These are phyloP conservation scores for Dryadula phaetusa DNA, from an alignment of 2,888 invertebrate species.

Conservation along the genomic window DNA sequence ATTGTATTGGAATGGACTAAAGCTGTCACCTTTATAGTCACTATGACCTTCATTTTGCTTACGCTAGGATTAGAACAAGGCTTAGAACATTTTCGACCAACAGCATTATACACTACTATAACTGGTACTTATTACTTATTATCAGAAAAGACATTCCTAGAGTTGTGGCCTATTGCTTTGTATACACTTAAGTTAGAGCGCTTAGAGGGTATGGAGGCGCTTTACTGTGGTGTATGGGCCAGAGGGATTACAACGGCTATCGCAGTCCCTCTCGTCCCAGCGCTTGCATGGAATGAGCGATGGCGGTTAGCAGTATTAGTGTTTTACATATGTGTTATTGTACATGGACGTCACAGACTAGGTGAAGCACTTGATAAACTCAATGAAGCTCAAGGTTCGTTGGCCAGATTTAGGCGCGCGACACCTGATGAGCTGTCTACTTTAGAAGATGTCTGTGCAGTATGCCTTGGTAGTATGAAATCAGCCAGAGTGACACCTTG, in stretches of 20 bases:
- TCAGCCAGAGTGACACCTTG: slow-evolving; percentile 91
- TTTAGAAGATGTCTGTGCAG: slow-evolving; percentile 91
- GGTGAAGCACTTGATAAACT: slow-evolving; percentile 82
- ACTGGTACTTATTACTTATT: slow-evolving; percentile 89
- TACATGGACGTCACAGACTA: slow-evolving; percentile 86
- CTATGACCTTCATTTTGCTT: slow-evolving; percentile 89
- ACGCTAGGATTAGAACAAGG: slow-evolving; percentile 91
- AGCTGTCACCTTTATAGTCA: slow-evolving; percentile 91
- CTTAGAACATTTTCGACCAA: slow-evolving; percentile 89
- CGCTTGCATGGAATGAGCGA: slow-evolving; percentile 82
- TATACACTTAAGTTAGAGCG: slow-evolving; percentile 84
- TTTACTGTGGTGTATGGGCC: slow-evolving; percentile 88
- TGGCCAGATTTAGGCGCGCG: slow-evolving; percentile 87
- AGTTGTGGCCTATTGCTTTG: slow-evolving; percentile 85
- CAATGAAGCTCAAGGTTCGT: slow-evolving; percentile 84
- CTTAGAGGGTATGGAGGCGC: slow-evolving; percentile 88
- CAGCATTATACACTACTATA: slow-evolving; percentile 85
- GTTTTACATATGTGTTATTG: slow-evolving; percentile 86
- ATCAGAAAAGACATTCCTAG: slow-evolving; percentile 89
- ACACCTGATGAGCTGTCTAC: slow-evolving; percentile 86
- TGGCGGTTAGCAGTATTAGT: slow-evolving; percentile 85
- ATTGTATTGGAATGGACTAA: slow-evolving; percentile 93
- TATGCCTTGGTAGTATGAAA: slow-evolving; percentile 88
- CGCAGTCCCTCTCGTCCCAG: slow-evolving; percentile 84
- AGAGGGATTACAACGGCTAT: slow-evolving; percentile 83